Base-by-base conservation (phyloP, 2,888 invertebrate genomes). In the Leucania comma region DNA sequence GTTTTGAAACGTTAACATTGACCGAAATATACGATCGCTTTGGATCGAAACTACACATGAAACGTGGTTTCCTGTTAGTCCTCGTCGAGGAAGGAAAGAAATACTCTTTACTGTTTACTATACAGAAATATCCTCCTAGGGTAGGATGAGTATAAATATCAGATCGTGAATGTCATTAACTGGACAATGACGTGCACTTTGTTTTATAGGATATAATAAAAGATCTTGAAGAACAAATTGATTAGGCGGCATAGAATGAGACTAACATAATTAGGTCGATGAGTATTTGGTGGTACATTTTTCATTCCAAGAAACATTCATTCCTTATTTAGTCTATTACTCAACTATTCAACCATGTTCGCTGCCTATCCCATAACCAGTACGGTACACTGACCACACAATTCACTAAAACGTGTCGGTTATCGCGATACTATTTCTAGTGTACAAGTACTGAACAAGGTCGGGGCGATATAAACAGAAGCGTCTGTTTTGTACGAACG, bases 391-490 rank as follows among this genome's bases (percentile, higher is more conserved):
- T 61, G 17, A 62, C 35, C 10, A 62, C 50, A 62, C 61, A 62
- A 59, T 78, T 56, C 26, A 65, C 32, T 29, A 62, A 53, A 73
- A 62, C 42, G 38, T 56, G 56, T 17, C 54, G n/a, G 67, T 72
- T 75, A 80, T 85, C 71, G 68, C 24, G 26, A 20, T 26, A 82
- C 83, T 85, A 85, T 81, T 83, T 83, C 73, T 68, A 83, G 83
- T 73, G 24, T 46, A 50, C 61, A 53, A 78, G 77, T 72, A 73
- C 80, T 26, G 65, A 29, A 54, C 86, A 84, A 86, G 84, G 84
- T 77, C 86, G 78, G 35, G 50, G 32, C 32, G 38, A 57, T 70
- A 78, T 81, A 84, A 86, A 81, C 75, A 83, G 79, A 56, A 32
- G 66, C 62, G 70, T 73, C 84, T 83, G 84, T 75, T 83, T 73